These are phyloP conservation scores for Tricholaema leucomelas DNA, from an alignment of 2,113 vertebrate species.

Conservation along the genomic window DNA sequence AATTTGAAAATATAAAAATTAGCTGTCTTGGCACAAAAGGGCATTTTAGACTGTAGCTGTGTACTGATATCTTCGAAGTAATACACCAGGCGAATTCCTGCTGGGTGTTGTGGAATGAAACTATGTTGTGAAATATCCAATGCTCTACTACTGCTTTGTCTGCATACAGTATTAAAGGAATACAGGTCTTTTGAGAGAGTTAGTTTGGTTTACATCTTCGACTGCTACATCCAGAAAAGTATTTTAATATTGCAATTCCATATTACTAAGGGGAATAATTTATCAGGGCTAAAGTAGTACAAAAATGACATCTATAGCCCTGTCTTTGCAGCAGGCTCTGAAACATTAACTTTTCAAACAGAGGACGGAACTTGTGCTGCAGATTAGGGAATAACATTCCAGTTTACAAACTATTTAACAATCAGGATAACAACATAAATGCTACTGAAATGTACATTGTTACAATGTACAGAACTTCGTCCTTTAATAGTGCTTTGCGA, in stretches of 20 bases:
- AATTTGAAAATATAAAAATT: slow-evolving; percentile 64
- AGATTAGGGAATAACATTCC: not conserved
- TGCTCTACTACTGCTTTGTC: not conserved
- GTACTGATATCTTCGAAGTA: not conserved
- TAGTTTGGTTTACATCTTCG: not conserved
- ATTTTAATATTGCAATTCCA: not conserved
- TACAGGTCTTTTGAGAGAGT: not conserved
- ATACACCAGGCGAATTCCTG: slow-evolving; percentile 1
- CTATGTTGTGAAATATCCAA: not conserved
- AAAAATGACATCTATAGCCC: not conserved
- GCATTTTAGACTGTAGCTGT: not conserved
- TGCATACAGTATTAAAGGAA: not conserved
- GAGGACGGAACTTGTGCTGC: not conserved
- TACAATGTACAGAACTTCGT: not conserved
- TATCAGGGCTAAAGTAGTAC: not conserved
- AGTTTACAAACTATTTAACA: not conserved
- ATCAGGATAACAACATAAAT: not conserved
- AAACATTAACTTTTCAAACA: not conserved
- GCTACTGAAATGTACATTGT: not conserved
- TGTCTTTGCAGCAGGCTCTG: not conserved
- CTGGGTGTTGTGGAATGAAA: not conserved
- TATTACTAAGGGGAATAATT: not conserved
- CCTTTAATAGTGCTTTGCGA: not conserved
- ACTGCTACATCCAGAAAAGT: not conserved
- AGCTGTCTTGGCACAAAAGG: slow-evolving; percentile 35